These are phyloP conservation scores for Theocolax elegans DNA, from an alignment of 1,140 invertebrate genomes.

Conservation along the genomic window DNA sequence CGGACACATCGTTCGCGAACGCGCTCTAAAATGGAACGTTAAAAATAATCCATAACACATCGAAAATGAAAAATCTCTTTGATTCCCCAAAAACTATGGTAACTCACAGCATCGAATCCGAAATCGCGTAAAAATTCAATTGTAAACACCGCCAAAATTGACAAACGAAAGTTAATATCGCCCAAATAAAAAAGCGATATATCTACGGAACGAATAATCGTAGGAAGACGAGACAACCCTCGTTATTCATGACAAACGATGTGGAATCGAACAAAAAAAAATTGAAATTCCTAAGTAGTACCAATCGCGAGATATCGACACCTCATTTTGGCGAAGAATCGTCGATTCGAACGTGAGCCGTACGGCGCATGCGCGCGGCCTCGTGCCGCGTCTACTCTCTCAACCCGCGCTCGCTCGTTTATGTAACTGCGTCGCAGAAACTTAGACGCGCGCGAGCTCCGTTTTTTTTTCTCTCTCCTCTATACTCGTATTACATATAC, in stretches of 20 bases:
- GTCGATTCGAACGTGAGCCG: neutral
- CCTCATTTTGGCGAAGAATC: conserved; percentile 51
- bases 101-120: neutral
- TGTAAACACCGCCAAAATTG: neutral
- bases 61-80: neutral
- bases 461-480: too few species aligned
- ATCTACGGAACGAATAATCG: conserved; percentile 34
- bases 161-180: neutral
- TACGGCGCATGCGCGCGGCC: conserved; percentile 32
- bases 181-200: conserved; percentile 44
- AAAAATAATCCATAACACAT: neutral
- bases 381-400: neutral
- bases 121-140: too few species aligned
- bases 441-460: neutral
- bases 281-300: conserved; percentile 36
- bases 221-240: conserved; percentile 4
- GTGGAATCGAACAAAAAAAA: conserved; percentile 45
- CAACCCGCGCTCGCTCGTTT: conserved; percentile 28
- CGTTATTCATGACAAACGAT: conserved; percentile 56
- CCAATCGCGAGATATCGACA: conserved; percentile 53
- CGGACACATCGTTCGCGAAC: too few species aligned
- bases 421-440: conserved; percentile 40
- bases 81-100: neutral
- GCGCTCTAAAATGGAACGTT: neutral
- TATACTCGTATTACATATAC: too few species aligned